Evolutionary conservation across 2,797 vertebrate species (phyloP).

Genomic region (Bovichtus variegatus): DNA sequence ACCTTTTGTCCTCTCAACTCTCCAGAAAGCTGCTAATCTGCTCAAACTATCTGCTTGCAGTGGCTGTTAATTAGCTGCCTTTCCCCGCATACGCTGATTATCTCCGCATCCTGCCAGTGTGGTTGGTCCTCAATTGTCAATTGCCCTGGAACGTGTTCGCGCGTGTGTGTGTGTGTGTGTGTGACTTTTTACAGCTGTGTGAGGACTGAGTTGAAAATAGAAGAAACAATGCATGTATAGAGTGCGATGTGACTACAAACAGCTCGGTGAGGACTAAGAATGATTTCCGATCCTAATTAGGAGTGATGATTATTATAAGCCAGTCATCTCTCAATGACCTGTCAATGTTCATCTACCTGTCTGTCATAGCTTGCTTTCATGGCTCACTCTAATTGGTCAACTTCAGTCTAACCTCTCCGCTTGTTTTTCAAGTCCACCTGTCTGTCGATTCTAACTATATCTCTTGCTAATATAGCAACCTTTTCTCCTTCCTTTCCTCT

Average conservation of each 20-base stretch:
- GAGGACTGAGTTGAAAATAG: background rate
- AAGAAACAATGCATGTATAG: background rate
- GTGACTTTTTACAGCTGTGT: slow-evolving; percentile 19
- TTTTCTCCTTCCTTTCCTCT: background rate
- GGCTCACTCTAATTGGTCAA: background rate
- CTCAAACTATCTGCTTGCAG: slow-evolving; percentile 68
- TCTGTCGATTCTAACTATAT: slow-evolving; percentile 4
- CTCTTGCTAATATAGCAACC: background rate
- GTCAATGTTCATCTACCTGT: background rate
- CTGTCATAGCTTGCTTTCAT: background rate
- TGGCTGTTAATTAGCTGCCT: slow-evolving; percentile 74
- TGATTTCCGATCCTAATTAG: slow-evolving; percentile 5
- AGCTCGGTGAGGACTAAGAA: background rate
- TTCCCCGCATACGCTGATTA: slow-evolving; percentile 68
- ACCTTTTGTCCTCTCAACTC: slow-evolving; percentile 74
- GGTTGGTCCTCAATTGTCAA: slow-evolving; percentile 48
- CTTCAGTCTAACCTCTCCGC: slow-evolving; percentile 9
- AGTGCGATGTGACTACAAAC: background rate
- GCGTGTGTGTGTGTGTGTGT: background rate
- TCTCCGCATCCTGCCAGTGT: slow-evolving; percentile 58
- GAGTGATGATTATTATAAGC: background rate
- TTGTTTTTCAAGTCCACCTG: slow-evolving; percentile 2
- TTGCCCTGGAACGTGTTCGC: slow-evolving; percentile 24
- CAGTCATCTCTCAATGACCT: background rate
- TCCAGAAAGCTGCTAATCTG: slow-evolving; percentile 73